phyloP scores from a whole-genome alignment of 2,888 invertebrate species.

The Pelosia muscerda region DNA sequence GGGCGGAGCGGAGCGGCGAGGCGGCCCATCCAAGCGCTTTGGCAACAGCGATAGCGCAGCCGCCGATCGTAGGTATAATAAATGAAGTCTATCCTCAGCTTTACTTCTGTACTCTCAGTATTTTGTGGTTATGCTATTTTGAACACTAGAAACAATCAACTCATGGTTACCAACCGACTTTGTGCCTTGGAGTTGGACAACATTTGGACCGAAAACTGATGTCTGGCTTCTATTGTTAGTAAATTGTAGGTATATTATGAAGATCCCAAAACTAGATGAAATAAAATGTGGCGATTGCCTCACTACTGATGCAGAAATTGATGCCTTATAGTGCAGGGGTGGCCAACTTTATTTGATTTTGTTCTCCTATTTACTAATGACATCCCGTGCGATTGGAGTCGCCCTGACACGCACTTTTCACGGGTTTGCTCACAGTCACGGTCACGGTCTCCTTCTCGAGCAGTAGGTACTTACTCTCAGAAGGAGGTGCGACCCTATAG shows the following conservation, averaged over 20 bases:
- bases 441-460: no score
- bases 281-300: no score
- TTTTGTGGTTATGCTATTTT: slow-evolving; percentile 4
- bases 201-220: background rate
- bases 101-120: slow-evolving; percentile 6
- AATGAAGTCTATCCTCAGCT: slow-evolving; percentile 5
- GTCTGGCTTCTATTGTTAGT: background rate
- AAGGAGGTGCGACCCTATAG: no score
- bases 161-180: background rate
- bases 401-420: no score
- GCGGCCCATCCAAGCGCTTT: slow-evolving; percentile 8
- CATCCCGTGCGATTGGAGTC: no score
- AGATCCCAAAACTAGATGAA: no score
- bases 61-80: background rate
- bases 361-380: no score
- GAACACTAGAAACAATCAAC: background rate
- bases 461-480: no score
- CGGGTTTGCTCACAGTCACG: no score
- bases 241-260: background rate
- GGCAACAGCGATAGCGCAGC: slow-evolving; percentile 1
- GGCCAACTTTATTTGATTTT: no score
- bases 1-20: slow-evolving; percentile 4
- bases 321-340: no score
- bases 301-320: no score
- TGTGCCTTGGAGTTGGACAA: background rate